Evolutionary conservation across 2,888 invertebrate genomes (phyloP), one percentile per base, ranked within the genome.

Genomic region (Drosophila aldrichi): DNA sequence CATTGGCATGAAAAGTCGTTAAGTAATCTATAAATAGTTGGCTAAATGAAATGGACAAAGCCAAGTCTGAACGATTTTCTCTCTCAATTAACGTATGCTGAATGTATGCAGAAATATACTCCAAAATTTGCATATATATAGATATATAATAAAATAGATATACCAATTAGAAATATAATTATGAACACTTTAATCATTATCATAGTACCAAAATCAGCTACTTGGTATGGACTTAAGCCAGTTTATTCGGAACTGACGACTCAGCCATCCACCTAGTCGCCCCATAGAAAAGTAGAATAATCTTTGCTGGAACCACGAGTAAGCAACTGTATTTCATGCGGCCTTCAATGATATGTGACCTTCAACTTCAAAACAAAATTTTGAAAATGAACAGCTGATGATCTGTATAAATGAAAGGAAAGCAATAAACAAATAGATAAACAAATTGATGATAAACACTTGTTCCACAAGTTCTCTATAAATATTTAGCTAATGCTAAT

Each of bases 1-100:
- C 58, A 54, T 59, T 59, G 48, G 34, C 60, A 55, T 48, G 34
- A 46, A 52, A 57, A 44, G 59, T 72, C 56, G 52, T 57, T 41
- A 46, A 57, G 20, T n/a, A 41, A 22, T 49, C 58, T 44, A 40
- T 48, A 54, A 43, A 74, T 73, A 66, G 66, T 74, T 59, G 36
- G 61, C 18, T 36, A 43, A 38, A 8, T 32, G 55, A 10, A 25
- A n/a, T 6, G n/a, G 46, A 10, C n/a, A 48, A 29, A 48, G 46
- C 25, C 22, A 46, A 25, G 16, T 18, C n/a, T 41, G n/a, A 18
- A 12, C 14, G 0, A 29, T 38, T 38, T 38, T 16, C 25, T 7
- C 7, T 25, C 25, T 25, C 7, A 25, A 1, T 25, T 25, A 25
- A 25, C 1, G 7, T 25, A 25, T 25, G n/a, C n/a, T n/a, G n/a